Evolutionary conservation across 2,113 vertebrate genomes (phyloP), one percentile per base, ranked within the genome.

Genomic region (Peucedramus taeniatus): DNA sequence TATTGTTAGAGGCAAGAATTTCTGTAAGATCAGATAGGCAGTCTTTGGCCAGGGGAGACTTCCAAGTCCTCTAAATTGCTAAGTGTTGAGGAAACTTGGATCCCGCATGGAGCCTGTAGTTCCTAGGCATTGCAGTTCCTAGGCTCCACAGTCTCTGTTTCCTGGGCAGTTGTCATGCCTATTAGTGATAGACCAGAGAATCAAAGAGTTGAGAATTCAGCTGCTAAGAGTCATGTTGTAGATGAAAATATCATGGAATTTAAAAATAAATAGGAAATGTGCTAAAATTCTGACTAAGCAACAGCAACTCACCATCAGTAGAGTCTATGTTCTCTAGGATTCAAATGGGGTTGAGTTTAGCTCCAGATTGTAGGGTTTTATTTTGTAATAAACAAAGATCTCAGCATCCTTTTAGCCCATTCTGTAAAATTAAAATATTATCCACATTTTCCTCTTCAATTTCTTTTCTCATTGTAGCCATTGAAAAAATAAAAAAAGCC

Each of bases 31-130:
- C 28, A 56, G 26, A 31, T 2, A 42, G 40, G 10, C 4, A 44
- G 15, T 11, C 40, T 50, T 81, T 40, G 7, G 3, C 44, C 1
- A 4, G 19, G 3, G 10, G 4, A 56, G 33, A 21, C 0, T 1
- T 20, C 27, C 10, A 7, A 15, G 15, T 65, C 22, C n/a, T 82
- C 47, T 77, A 1, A 37, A 69, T 17, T 59, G 8, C 28, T 4
- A 28, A 13, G 9, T 8, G 2, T 24, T 45, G 37, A 0, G 4
- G 40, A 51, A 76, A 56, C 17, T 9, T 13, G 5, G 10, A 47
- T 84, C 33, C 11, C 0, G 0, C 27, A 15, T 63, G 17, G 10
- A 78, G 27, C 21, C 47, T 64, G 21, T 28, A 24, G 35, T 0
- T n/a, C n/a, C n/a, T n/a, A 1, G 24, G 5, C n/a, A 26, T 30